Base-by-base conservation (phyloP, 1,140 invertebrate species). In the Rhagoletis zephyria region DNA sequence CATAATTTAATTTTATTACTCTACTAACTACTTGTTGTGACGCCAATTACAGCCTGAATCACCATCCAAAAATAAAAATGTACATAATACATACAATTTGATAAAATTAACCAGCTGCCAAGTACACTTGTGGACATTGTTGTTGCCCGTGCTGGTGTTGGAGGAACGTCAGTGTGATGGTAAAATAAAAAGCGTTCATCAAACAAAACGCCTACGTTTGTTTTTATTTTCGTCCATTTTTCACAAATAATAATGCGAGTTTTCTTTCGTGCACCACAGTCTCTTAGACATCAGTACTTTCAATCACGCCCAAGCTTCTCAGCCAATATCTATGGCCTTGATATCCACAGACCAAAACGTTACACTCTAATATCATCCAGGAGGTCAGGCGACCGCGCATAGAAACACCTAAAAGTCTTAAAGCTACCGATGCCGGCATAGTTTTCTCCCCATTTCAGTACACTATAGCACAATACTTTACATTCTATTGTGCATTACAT, bases 61-160 rank as follows among this genome's bases (percentile, higher is more conserved):
- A 81, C n/a, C 74, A 74, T 16, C 74, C 7, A 81, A 81, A 81
- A 81, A 81, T 81, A 81, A 81, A 77, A 81, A 67, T 19, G 51
- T 74, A 74, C 42, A 19, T 81, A 6, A 12, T 9, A 30, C 30
- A 74, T 51, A 12, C 48, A n/a, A 81, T 56, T 7, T 81, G 16
- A 81, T 81, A 59, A 81, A 81, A 81, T 14, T n/a, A 19, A 81
- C 7, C 74, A 81, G n/a, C 74, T 81, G 74, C 74, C 74, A 56
- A 56, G 74, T 74, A 12, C 14, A 48, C 4, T 81, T 81, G n/a
- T 56, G 45, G 7, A 51, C 4, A 48, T 81, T 77, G 14, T n/a
- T 56, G 10, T 81, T 81, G 6, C 70, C 19, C 9, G 4, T n/a
- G 12, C 12, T 63, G 61, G 12, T 63, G 14, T 77, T 81, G 74